Conservation (phyloP, 2,797 vertebrate species). For the Gallinago solitaria region DNA sequence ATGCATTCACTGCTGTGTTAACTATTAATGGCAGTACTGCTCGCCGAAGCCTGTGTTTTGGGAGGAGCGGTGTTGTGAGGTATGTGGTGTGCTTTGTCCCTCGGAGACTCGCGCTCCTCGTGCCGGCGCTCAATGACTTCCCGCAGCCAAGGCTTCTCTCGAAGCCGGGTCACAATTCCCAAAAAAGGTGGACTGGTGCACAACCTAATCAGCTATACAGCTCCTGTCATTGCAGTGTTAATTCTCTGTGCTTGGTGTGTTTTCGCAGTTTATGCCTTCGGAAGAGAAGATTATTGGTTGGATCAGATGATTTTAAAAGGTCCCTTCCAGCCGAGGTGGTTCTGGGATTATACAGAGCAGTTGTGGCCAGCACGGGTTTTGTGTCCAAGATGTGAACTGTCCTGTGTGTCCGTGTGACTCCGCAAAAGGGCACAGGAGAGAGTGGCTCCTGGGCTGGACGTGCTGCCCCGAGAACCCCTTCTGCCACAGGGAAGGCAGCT, state of each 20-base stretch:
- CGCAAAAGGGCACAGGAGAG: not conserved
- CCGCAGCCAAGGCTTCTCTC: not conserved
- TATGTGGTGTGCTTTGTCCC: not conserved
- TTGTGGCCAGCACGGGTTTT: not conserved
- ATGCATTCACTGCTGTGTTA: not conserved
- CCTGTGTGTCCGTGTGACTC: not conserved
- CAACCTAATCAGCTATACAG: not conserved
- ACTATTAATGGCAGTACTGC: not conserved
- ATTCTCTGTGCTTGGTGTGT: not conserved
- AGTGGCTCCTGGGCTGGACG: not conserved
- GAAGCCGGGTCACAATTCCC: not conserved
- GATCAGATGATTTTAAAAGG: too few species aligned
- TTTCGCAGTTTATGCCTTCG: not conserved
- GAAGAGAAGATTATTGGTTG: not conserved
- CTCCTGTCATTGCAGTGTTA: not conserved
- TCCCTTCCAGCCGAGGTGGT: too few species aligned
- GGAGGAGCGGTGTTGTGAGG: not conserved
- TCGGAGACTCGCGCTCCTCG: not conserved
- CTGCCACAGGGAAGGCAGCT: not conserved
- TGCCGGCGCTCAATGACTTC: not conserved
- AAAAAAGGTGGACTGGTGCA: not conserved
- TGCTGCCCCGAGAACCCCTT: not conserved
- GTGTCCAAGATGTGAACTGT: not conserved
- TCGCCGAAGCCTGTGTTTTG: not conserved
- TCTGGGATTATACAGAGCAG: not conserved